Base-by-base conservation (phyloP, 1,140 invertebrate genomes). In the Drosophila sp. region DNA sequence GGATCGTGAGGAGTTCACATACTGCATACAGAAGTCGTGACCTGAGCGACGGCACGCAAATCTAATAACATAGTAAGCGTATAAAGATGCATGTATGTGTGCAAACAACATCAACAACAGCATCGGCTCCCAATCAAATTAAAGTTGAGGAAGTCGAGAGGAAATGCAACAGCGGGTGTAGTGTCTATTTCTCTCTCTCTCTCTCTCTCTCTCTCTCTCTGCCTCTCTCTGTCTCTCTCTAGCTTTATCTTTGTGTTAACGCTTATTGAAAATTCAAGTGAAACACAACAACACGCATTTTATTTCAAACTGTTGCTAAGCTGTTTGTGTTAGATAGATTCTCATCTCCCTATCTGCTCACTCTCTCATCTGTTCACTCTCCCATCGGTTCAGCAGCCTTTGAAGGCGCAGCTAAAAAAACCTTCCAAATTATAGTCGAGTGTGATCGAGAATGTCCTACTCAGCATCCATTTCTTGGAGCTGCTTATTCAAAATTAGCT, bases 51-150 rank as follows among this genome's bases (percentile, higher is more conserved):
- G 63, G 50, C 67, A 79, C 61, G 75, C 71, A 79, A 89, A 89
- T 89, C 79, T 79, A 87, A 87, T 87, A 87, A 73, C 57, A 82
- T 78, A 71, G 66, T 76, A 62, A 36, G 40, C 56, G 65, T 76
- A 59, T 64, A 76, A 77, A 72, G 70, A 87, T 84, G 29, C 66
- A 58, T 61, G 34, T 41, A 27, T 7, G 8, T 21, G 65, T 66
- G 81, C 61, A 70, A 48, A 72, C 18, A 67, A 46, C 51, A 57
- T 13, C 53, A 67, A 43, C 51, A 57, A 18, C 51, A 78, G 72
- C 74, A 69, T 69, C 66, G 71, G 67, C 64, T 64, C 41, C 57
- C 72, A 66, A 73, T 70, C 53, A 70, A 59, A 78, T 76, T 70
- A 58, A 46, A 65, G 36, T 43, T 69, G 29, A 41, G 59, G 14